Conservation (phyloP, 2,113 vertebrate genomes). For the Jaculus jaculus region DNA sequence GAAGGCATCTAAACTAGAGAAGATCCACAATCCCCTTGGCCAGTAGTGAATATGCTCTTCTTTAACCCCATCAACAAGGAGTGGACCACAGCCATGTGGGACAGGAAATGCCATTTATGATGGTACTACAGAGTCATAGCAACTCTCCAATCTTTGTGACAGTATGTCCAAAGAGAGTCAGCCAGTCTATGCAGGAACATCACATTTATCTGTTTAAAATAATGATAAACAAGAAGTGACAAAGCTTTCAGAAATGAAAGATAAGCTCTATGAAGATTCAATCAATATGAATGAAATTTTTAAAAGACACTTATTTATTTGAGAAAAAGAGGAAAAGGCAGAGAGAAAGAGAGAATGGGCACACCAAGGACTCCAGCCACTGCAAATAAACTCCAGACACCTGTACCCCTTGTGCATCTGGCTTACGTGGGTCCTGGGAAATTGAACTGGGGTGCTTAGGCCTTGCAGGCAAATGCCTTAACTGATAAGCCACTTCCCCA, state of each 20-base stretch:
- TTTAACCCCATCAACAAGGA: not conserved
- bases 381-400: too few species aligned
- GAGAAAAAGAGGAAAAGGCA: too few species aligned
- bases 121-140: too few species aligned
- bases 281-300: not conserved
- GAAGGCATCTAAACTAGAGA: not conserved
- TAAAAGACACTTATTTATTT: too few species aligned
- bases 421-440: too few species aligned
- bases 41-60: not conserved
- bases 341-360: too few species aligned
- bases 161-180: not conserved
- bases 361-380: too few species aligned
- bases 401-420: too few species aligned
- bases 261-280: not conserved
- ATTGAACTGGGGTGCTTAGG: too few species aligned
- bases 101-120: not conserved
- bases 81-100: not conserved
- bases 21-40: too few species aligned
- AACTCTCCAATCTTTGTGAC: not conserved
- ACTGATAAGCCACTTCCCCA: too few species aligned
- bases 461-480: too few species aligned
- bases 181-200: not conserved
- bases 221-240: not conserved
- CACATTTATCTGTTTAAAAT: not conserved
- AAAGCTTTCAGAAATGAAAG: not conserved